Conservation (phyloP, 2,888 invertebrate genomes). For the Torymus texanus region DNA sequence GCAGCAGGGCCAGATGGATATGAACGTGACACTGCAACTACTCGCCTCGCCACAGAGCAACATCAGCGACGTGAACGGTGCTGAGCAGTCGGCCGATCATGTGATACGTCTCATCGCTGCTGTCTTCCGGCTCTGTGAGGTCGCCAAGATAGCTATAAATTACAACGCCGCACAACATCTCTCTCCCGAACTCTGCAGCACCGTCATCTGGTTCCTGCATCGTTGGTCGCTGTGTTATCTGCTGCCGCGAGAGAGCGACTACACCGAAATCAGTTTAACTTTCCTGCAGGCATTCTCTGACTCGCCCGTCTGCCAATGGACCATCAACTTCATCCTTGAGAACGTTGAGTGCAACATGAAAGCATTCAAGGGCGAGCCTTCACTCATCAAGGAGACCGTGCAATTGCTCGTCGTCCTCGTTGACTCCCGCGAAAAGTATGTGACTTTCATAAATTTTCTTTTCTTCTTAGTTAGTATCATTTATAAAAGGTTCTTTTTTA, state of each 20-base stretch:
- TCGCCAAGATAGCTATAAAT: slow-evolving; percentile 84
- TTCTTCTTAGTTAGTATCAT: too few relatives aligned
- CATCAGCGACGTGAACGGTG: slow-evolving; percentile 66
- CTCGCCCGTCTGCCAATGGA: slow-evolving; percentile 81
- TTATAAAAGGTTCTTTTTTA: too few relatives aligned
- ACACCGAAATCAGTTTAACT: slow-evolving; percentile 79
- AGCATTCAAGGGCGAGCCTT: slow-evolving; percentile 80
- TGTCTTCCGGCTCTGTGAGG: slow-evolving; percentile 84
- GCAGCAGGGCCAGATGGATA: slow-evolving; percentile 69
- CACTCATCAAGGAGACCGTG: slow-evolving; percentile 80
- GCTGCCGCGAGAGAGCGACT: slow-evolving; percentile 75
- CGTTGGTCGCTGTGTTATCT: slow-evolving; percentile 87
- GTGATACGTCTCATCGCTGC: slow-evolving; percentile 81
- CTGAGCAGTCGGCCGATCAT: slow-evolving; percentile 68
- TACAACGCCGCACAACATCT: slow-evolving; percentile 82
- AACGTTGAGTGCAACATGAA: slow-evolving; percentile 81
- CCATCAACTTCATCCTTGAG: slow-evolving; percentile 80
- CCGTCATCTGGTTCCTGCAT: slow-evolving; percentile 87
- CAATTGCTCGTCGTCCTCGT: slow-evolving; percentile 79
- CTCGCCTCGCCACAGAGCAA: slow-evolving; percentile 75
- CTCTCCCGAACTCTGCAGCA: slow-evolving; percentile 87
- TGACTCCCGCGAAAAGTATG: slow-evolving; percentile 66
- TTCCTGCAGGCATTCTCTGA: slow-evolving; percentile 81
- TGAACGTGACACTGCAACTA: slow-evolving; percentile 76
- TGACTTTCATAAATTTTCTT: background rate